phyloP scores from a whole-genome alignment of 2,797 vertebrate genomes.

The Scyliorhinus canicula region DNA sequence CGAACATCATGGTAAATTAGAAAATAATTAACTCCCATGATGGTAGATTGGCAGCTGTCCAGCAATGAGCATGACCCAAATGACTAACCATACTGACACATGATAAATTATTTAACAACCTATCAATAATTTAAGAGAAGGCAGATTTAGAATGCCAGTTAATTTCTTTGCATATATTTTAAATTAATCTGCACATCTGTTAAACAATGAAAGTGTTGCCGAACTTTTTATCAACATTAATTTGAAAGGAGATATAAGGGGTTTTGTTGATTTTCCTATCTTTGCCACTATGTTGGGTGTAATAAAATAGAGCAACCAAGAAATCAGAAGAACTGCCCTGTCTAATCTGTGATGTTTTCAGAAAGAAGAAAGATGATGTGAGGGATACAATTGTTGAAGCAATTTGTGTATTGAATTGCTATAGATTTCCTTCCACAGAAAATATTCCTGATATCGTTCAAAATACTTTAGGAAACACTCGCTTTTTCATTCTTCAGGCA shows the following conservation, averaged over 20 bases:
- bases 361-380: background rate
- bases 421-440: background rate
- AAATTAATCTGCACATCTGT: constrained; percentile 33
- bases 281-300: background rate
- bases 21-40: constrained; percentile 33
- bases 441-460: background rate
- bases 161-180: constrained; percentile 22
- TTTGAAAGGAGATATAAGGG: background rate
- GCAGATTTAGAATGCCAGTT: constrained; percentile 18
- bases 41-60: constrained; percentile 36
- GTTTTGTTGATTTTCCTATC: background rate
- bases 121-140: constrained; percentile 28
- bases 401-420: background rate
- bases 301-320: background rate
- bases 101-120: constrained; percentile 33
- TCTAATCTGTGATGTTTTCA: background rate
- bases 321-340: background rate
- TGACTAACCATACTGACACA: constrained; percentile 1
- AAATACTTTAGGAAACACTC: background rate
- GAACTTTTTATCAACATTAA: background rate
- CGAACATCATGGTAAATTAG: constrained; percentile 34
- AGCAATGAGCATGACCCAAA: constrained; percentile 5
- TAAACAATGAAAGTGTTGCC: background rate
- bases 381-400: background rate
- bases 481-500: background rate